Conservation (phyloP, 2,888 invertebrate genomes). For the Xylota sylvarum region DNA sequence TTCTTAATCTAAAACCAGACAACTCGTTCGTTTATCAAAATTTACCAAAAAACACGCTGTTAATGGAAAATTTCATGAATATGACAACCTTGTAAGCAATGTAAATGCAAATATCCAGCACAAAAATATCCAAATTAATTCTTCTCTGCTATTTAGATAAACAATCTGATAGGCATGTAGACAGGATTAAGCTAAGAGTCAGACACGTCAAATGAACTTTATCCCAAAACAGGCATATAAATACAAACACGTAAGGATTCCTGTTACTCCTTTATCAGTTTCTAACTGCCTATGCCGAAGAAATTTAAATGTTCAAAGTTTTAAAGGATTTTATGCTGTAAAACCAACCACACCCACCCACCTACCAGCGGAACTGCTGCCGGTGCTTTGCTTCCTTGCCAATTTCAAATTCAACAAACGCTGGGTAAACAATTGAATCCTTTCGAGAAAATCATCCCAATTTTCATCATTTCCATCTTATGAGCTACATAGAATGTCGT, state of each 20-base stretch:
- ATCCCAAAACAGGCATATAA: conserved; percentile 9
- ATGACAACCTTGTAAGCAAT: conserved; percentile 2
- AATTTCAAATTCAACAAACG: conserved; percentile 26
- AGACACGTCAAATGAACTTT: conserved; percentile 40
- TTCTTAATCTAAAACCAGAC: not conserved
- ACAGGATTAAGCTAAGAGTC: conserved; percentile 36
- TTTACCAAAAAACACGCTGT: conserved; percentile 1
- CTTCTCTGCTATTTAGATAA: conserved; percentile 30
- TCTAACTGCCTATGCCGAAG: conserved; percentile 8
- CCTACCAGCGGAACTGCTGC: not conserved
- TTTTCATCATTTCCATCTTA: conserved; percentile 1
- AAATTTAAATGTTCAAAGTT: conserved; percentile 38
- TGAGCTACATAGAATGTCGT: not conserved
- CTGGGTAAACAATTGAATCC: conserved; percentile 41
- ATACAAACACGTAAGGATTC: conserved; percentile 17
- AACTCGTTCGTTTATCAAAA: not conserved
- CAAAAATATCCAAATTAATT: conserved; percentile 45
- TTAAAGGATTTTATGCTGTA: conserved; percentile 19
- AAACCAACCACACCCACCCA: not conserved
- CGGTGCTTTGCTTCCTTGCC: conserved; percentile 12
- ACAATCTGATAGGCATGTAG: conserved; percentile 32
- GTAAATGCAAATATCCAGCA: conserved; percentile 29
- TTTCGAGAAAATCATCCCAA: conserved; percentile 7
- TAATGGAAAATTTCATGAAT: conserved; percentile 23
- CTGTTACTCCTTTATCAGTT: conserved; percentile 14